These are phyloP conservation scores for Vannuccia rotundouncinata DNA, from an alignment of 2,888 invertebrate genomes.

Conservation along the genomic window DNA sequence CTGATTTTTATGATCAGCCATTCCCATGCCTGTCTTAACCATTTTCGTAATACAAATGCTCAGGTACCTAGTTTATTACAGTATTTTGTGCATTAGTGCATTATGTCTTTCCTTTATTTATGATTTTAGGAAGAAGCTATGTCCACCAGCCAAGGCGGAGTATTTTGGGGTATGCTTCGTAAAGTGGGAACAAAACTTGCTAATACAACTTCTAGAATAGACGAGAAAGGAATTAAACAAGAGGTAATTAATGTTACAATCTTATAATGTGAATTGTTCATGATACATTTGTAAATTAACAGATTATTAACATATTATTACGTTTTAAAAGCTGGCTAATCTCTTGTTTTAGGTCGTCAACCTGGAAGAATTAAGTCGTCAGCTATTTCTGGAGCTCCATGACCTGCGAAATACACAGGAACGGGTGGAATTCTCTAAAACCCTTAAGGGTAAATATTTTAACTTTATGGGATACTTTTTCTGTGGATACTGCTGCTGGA, in stretches of 20 bases:
- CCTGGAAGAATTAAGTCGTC: conserved; percentile 82
- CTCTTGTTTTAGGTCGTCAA: conserved; percentile 67
- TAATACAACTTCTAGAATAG: neutral
- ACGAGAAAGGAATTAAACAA: neutral
- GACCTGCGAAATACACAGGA: conserved; percentile 74
- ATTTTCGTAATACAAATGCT: no score
- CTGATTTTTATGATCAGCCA: no score
- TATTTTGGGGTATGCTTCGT: conserved; percentile 6
- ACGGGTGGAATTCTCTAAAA: conserved; percentile 61
- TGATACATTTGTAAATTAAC: no score
- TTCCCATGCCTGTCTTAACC: no score
- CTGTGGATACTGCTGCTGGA: conserved; percentile 94
- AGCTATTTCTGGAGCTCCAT: conserved; percentile 89
- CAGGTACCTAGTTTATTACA: no score
- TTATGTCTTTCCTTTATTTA: neutral
- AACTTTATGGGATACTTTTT: conserved; percentile 97
- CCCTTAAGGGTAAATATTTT: conserved; percentile 79
- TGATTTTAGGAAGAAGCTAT: neutral
- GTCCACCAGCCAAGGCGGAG: neutral
- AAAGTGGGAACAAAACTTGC: neutral
- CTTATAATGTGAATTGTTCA: no score
- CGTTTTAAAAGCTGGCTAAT: no score
- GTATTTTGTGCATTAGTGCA: neutral
- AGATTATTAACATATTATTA: no score
- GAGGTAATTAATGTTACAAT: neutral